phyloP scores from a whole-genome alignment of 2,113 vertebrate species.

The Oncorhynchus masou region DNA sequence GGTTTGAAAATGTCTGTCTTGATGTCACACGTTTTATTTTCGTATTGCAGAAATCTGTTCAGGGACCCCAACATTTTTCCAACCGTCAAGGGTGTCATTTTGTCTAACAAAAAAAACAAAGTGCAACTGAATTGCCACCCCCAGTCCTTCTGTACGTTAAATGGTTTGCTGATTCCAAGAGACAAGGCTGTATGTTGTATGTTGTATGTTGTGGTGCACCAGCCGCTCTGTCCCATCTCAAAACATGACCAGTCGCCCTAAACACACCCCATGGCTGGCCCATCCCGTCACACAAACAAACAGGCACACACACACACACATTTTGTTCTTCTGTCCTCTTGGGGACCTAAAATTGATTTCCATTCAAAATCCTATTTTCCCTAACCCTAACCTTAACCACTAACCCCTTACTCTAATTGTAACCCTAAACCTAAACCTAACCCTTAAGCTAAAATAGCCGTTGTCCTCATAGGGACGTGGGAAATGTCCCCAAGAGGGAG shows the following conservation, averaged over 20 bases:
- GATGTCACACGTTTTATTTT: slow-evolving; percentile 81
- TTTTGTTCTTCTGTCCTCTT: no score
- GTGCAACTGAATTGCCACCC: slow-evolving; percentile 74
- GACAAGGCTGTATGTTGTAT: slow-evolving; percentile 50
- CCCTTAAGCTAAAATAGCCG: no score
- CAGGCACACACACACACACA: no score
- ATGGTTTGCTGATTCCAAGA: slow-evolving; percentile 60
- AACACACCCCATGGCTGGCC: background rate
- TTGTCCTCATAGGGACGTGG: no score
- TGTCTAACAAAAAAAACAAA: slow-evolving; percentile 49
- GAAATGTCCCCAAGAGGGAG: no score
- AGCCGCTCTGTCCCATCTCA: slow-evolving; percentile 5
- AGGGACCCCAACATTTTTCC: slow-evolving; percentile 77
- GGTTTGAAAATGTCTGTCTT: slow-evolving; percentile 76
- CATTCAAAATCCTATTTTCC: no score
- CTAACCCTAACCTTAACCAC: no score
- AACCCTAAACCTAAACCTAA: no score
- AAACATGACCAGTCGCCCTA: slow-evolving; percentile 26
- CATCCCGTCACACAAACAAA: no score
- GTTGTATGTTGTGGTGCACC: slow-evolving; percentile 23
- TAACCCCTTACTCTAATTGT: no score
- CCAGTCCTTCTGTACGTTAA: slow-evolving; percentile 78
- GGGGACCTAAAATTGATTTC: no score
- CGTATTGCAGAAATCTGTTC: slow-evolving; percentile 81
- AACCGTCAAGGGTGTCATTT: slow-evolving; percentile 79